phyloP scores from a whole-genome alignment of 2,888 invertebrate genomes.

The Eucriotettix oculatus region DNA sequence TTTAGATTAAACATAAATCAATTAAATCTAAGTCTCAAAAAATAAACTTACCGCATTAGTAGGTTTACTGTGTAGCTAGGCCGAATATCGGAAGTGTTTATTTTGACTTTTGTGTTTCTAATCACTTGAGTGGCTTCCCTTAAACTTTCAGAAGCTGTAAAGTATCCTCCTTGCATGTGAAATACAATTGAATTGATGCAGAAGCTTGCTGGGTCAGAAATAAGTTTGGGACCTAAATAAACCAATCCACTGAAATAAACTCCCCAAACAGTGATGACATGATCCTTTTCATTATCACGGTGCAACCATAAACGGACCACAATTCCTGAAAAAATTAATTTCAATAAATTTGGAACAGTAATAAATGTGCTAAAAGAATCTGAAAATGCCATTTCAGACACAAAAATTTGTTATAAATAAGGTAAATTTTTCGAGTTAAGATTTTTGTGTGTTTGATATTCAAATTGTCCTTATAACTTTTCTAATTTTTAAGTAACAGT shows the following conservation, averaged over 20 bases:
- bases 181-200: conserved; percentile 62
- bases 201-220: conserved; percentile 44
- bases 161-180: conserved; percentile 75
- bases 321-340: conserved; percentile 20
- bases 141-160: conserved; percentile 39
- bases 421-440: no score
- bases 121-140: conserved; percentile 19
- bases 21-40: background rate
- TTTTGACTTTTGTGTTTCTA: conserved; percentile 31
- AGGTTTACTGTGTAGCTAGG: conserved; percentile 56
- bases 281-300: conserved; percentile 15
- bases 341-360: conserved; percentile 2
- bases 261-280: conserved; percentile 51
- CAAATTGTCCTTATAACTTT: no score
- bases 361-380: background rate
- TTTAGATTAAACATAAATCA: no score
- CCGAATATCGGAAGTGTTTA: conserved; percentile 43
- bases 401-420: no score
- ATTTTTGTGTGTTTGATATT: no score
- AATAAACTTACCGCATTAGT: conserved; percentile 33
- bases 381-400: no score
- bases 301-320: conserved; percentile 32
- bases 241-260: conserved; percentile 71
- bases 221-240: conserved; percentile 51
- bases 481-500: no score